A percentile compares a stretch with the other conserved stretches of the same genome.
Evolutionary conservation across 2,113 vertebrate species (phyloP).

Genomic region (Leucosticte australis): DNA sequence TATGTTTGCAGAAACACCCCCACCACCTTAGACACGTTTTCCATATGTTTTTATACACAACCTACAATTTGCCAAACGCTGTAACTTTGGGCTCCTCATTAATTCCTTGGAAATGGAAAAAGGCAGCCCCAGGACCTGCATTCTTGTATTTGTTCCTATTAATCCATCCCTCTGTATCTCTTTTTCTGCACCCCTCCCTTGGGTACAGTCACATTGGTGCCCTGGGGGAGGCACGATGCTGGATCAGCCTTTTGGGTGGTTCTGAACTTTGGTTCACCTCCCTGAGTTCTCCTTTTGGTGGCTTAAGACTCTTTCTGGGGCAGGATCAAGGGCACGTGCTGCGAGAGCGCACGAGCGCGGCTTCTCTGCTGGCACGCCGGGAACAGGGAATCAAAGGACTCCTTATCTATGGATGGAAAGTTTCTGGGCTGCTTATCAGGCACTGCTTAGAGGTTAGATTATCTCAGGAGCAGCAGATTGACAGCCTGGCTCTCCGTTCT

Average conservation of each 20-base stretch:
- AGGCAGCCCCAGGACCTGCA: neutral
- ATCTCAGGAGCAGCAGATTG: neutral
- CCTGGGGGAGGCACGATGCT: neutral
- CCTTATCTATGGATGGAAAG: slow-evolving; percentile 46
- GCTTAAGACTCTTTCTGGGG: neutral
- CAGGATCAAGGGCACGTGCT: neutral
- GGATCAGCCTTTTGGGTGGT: neutral
- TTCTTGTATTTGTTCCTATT: neutral
- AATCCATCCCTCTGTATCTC: neutral
- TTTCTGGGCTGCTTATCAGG: slow-evolving; percentile 49
- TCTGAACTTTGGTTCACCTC: slow-evolving; percentile 25
- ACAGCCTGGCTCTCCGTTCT: neutral
- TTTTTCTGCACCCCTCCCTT: neutral
- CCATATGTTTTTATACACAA: neutral
- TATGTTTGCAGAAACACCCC: neutral
- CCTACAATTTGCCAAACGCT: neutral
- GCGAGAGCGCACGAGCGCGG: neutral
- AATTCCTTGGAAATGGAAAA: neutral
- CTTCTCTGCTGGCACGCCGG: neutral
- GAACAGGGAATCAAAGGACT: neutral
- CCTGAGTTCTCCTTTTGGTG: neutral
- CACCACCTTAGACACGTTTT: accelerated
- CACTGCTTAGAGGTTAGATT: neutral
- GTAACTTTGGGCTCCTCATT: neutral
- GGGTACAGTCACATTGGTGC: neutral